Evolutionary conservation across 37 sponge, comb jelly and placozoan genomes (phyloP).

Genomic region (Aphrocallistes beatrix): DNA sequence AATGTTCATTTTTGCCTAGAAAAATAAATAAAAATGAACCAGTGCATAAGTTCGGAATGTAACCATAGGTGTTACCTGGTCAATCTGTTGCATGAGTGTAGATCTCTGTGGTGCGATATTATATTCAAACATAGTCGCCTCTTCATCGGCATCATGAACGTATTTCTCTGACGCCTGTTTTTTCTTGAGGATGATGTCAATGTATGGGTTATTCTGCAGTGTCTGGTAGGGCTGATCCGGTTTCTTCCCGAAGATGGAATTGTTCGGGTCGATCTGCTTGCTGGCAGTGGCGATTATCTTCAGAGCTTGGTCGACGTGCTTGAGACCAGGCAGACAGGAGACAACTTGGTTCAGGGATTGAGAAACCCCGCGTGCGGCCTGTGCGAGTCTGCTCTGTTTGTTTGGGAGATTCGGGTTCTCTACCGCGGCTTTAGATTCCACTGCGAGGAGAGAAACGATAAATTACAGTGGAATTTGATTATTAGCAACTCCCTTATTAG

Average conservation of each 20-base stretch:
- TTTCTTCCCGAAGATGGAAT: neutral
- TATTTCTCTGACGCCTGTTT: constrained; percentile 52
- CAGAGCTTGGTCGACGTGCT: constrained; percentile 93
- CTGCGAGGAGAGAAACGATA: no score
- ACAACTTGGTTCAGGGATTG: constrained; percentile 83
- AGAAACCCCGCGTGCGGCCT: constrained; percentile 88
- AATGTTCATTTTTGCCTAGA: no score
- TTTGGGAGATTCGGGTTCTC: constrained; percentile 61
- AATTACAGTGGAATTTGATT: no score
- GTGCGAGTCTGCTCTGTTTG: constrained; percentile 61
- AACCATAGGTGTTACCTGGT: no score
- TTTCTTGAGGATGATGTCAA: constrained; percentile 93
- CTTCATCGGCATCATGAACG: constrained; percentile 48
- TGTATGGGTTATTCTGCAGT: constrained; percentile 81
- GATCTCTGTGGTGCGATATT: constrained; percentile 23
- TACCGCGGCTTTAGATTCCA: constrained; percentile 59
- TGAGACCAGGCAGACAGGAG: constrained; percentile 90
- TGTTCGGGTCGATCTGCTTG: constrained; percentile 12
- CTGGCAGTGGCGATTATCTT: constrained; percentile 84
- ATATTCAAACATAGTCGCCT: constrained; percentile 50
- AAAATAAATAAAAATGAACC: no score
- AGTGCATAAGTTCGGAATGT: no score
- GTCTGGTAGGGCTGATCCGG: constrained; percentile 55
- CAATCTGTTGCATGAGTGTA: neutral
- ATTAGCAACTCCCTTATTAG: no score